A percentile compares a stretch with the other conserved stretches of the same genome.
These are phyloP conservation scores for Danio choprae DNA, from an alignment of 2,797 vertebrate species.

Conservation along the genomic window DNA sequence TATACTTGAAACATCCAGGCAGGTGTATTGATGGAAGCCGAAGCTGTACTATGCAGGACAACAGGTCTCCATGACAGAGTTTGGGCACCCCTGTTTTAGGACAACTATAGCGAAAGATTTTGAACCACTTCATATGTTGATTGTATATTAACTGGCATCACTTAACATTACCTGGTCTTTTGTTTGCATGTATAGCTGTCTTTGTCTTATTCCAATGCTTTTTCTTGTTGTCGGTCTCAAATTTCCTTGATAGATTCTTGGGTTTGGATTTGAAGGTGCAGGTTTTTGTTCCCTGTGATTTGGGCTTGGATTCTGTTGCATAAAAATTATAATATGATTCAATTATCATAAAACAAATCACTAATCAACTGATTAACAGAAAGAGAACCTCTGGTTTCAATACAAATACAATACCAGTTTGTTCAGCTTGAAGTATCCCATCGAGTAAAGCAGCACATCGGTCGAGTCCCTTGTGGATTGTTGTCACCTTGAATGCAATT, in stretches of 20 bases:
- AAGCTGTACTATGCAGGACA: too few species aligned
- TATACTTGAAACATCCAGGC: too few species aligned
- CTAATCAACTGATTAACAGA: background rate
- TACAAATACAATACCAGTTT: slow-evolving; percentile 71
- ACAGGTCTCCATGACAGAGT: too few species aligned
- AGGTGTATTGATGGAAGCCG: too few species aligned
- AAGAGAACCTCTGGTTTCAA: background rate
- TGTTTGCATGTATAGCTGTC: slow-evolving; percentile 57
- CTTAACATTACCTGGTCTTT: slow-evolving; percentile 75
- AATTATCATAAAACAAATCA: too few species aligned
- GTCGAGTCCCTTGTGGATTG: slow-evolving; percentile 81
- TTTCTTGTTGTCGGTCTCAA: slow-evolving; percentile 67
- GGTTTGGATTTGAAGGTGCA: slow-evolving; percentile 61
- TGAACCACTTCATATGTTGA: too few species aligned
- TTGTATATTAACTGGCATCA: too few species aligned
- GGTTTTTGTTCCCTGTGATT: slow-evolving; percentile 63
- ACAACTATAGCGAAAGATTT: too few species aligned
- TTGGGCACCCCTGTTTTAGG: too few species aligned
- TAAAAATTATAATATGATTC: background rate
- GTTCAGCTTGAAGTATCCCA: slow-evolving; percentile 83
- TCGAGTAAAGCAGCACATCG: slow-evolving; percentile 86
- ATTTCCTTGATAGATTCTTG: slow-evolving; percentile 68
- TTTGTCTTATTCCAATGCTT: slow-evolving; percentile 72
- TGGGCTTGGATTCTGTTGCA: slow-evolving; percentile 66
- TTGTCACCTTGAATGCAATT: slow-evolving; percentile 77